These are phyloP conservation scores for Drosophila pallidifrons DNA, from an alignment of 1,140 invertebrate species.

Conservation along the genomic window DNA sequence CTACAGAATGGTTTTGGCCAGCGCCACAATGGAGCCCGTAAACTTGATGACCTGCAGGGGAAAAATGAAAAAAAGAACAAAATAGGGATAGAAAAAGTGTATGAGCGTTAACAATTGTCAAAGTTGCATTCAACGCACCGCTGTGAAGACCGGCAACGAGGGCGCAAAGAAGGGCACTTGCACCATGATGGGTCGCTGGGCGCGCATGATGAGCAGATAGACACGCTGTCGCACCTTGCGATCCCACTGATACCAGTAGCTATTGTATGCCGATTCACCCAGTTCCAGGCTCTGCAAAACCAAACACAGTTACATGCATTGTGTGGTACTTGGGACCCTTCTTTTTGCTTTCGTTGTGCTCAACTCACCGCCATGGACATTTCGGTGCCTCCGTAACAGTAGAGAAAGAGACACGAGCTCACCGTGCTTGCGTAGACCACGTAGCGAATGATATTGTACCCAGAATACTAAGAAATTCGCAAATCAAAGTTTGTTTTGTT, in stretches of 20 bases:
- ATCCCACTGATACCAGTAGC: slow-evolving; percentile 62
- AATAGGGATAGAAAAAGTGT: neutral
- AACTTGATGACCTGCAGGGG: slow-evolving; percentile 60
- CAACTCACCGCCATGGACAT: slow-evolving; percentile 52
- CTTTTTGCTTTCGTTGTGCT: neutral
- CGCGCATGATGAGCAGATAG: slow-evolving; percentile 58
- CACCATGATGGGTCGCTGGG: slow-evolving; percentile 59
- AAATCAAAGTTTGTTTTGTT: neutral
- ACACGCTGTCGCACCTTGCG: slow-evolving; percentile 51
- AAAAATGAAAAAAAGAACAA: neutral
- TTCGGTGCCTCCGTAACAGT: slow-evolving; percentile 65
- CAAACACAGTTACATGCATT: too few species aligned
- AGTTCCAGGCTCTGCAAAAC: slow-evolving; percentile 50
- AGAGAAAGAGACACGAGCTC: slow-evolving; percentile 50
- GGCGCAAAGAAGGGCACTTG: slow-evolving; percentile 64
- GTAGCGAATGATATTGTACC: slow-evolving; percentile 69
- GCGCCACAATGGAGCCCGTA: slow-evolving; percentile 71
- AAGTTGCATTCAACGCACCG: slow-evolving; percentile 37
- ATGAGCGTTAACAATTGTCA: neutral
- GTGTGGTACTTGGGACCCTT: too few species aligned
- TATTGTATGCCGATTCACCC: slow-evolving; percentile 60
- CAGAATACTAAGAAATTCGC: slow-evolving; percentile 46
- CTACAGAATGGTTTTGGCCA: slow-evolving; percentile 71
- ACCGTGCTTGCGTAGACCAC: slow-evolving; percentile 58
- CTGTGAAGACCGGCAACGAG: slow-evolving; percentile 54